A percentile compares a stretch with the other conserved stretches of the same genome.
Evolutionary conservation across 2,113 vertebrate genomes (phyloP).

Genomic region (Microtus montanus): DNA sequence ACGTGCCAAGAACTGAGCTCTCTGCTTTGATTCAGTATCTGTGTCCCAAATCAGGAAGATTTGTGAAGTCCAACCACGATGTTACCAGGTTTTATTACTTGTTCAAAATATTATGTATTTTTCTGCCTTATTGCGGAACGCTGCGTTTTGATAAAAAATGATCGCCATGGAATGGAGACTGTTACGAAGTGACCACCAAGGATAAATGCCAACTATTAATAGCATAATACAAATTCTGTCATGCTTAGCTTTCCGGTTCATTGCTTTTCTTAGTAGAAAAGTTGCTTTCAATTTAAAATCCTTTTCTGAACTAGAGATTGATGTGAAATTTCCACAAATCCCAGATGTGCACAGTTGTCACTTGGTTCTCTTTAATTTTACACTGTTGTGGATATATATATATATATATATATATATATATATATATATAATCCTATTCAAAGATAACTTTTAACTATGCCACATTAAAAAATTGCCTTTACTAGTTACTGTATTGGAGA

Average conservation of each 20-base stretch:
- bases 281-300: not conserved
- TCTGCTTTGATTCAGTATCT: constrained; percentile 74
- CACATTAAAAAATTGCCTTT: not conserved
- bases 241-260: not conserved
- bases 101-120: not conserved
- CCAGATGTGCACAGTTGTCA: not conserved
- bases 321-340: not conserved
- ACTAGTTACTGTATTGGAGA: not conserved
- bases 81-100: constrained; percentile 69
- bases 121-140: constrained; percentile 57
- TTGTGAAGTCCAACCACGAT: constrained; percentile 60
- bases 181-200: not conserved
- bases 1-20: not conserved
- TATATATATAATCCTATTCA: not conserved
- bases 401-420: not conserved
- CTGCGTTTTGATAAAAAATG: constrained; percentile 75
- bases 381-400: not conserved
- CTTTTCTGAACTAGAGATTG: not conserved
- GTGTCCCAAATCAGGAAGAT: constrained; percentile 37
- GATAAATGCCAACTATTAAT: not conserved
- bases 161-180: constrained; percentile 66
- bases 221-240: not conserved
- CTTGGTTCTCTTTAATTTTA: constrained; percentile 2
- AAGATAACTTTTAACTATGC: not conserved
- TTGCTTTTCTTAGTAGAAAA: not conserved